Conservation (phyloP, 2,888 invertebrate genomes). For the Bhutanitis thaidina region DNA sequence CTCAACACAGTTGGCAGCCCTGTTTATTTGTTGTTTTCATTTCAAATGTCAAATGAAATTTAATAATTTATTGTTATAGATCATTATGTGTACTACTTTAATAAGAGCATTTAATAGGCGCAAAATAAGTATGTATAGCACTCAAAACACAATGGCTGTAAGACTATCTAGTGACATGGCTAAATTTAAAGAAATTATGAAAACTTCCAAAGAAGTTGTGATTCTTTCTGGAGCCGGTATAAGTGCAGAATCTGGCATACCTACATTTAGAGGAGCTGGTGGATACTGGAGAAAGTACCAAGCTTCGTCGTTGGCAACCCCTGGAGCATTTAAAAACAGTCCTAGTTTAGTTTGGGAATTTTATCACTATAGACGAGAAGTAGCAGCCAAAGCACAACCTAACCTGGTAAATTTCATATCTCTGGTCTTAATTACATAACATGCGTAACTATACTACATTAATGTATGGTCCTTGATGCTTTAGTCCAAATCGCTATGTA, state of each 20-base stretch:
- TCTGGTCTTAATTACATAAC: too few species aligned
- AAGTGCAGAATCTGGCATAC: slow-evolving; percentile 92
- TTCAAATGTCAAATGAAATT: too few species aligned
- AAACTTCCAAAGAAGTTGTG: slow-evolving; percentile 82
- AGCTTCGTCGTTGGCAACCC: slow-evolving; percentile 83
- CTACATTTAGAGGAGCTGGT: slow-evolving; percentile 90
- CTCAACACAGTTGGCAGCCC: too few species aligned
- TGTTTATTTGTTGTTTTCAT: too few species aligned
- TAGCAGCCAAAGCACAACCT: slow-evolving; percentile 85
- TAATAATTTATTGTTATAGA: too few species aligned
- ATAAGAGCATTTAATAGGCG: slow-evolving; percentile 29
- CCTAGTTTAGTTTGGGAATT: slow-evolving; percentile 95
- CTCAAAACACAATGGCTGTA: slow-evolving; percentile 33
- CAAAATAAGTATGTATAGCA: slow-evolving; percentile 12
- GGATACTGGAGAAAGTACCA: slow-evolving; percentile 90
- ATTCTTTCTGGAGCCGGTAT: slow-evolving; percentile 89
- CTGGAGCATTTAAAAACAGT: slow-evolving; percentile 84
- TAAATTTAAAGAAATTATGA: slow-evolving; percentile 79
- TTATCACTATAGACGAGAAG: slow-evolving; percentile 90
- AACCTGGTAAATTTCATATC: slow-evolving; percentile 71
- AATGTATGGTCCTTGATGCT: too few species aligned
- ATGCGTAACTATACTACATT: too few species aligned
- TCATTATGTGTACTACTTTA: slow-evolving; percentile 42
- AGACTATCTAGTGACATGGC: slow-evolving; percentile 59
- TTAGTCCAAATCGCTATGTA: too few species aligned